Percentiles rank a stretch among this genome's conserved stretches.
These are phyloP conservation scores for Gymnorhina tibicen DNA, from an alignment of 2,113 vertebrate genomes.

Conservation along the genomic window DNA sequence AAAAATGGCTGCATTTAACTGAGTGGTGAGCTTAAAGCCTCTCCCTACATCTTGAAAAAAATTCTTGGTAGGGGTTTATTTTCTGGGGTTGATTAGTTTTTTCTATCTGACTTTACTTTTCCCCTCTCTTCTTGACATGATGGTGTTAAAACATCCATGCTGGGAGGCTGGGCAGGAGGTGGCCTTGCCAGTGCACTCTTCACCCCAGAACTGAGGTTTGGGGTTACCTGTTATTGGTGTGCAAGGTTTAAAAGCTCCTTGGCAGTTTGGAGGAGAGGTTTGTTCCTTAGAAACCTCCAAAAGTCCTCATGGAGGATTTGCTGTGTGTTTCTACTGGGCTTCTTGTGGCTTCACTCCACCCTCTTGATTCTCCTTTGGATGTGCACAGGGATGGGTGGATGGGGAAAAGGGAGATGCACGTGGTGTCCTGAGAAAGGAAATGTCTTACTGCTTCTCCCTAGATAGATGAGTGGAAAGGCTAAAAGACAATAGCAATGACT, in stretches of 20 bases:
- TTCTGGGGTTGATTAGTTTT: neutral
- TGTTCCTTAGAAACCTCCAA: neutral
- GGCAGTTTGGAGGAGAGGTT: neutral
- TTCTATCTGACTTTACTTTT: neutral
- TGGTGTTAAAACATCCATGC: fast-evolving
- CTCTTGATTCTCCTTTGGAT: neutral
- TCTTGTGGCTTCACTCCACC: neutral
- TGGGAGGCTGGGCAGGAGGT: neutral
- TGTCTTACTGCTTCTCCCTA: neutral
- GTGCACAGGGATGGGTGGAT: neutral
- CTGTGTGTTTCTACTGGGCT: neutral
- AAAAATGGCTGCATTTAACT: neutral
- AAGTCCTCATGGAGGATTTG: neutral
- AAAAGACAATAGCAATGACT: conserved; percentile 41
- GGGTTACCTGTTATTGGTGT: neutral
- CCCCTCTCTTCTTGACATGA: neutral
- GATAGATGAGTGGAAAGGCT: neutral
- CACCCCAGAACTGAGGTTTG: neutral
- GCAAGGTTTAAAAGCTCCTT: neutral
- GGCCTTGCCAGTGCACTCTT: neutral
- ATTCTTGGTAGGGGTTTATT: neutral
- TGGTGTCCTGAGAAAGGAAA: neutral
- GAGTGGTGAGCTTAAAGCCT: neutral
- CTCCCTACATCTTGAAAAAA: neutral
- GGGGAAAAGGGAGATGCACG: neutral